Evolutionary conservation across 1,140 invertebrate genomes (phyloP), one percentile per base, ranked within the genome.

Genomic region (Portunus trituberculatus): DNA sequence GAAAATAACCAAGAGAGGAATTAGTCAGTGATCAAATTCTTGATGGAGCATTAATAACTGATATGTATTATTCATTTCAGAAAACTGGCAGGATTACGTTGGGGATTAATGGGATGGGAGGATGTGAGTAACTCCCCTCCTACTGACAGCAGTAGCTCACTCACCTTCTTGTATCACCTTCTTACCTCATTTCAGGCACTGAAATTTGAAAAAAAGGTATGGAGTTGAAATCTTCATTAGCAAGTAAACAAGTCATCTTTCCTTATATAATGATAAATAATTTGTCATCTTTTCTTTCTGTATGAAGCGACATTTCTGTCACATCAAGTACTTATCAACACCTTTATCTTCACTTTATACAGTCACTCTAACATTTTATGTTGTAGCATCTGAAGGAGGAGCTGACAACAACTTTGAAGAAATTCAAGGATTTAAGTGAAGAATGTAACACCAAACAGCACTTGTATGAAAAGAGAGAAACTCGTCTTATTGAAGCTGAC

Each of bases 101-200:
- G 92, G 92, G 86, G 83, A n/a, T 28, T 93, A 20, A 29, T 87
- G 45, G 92, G 92, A 14, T 93, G 92, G 92, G 92, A 48, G 29
- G 92, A 93, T 16, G 48, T 93, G 29, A 84, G 92, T 25, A 52
- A 29, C 14, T 31, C 28, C 7, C 92, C 92, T 83, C 92, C 92
- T 31, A 52, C 45, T 52, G 83, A 93, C 29, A 48, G 28, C 82
- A 93, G 92, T 20, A 93, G 92, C 46, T 84, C 92, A 1, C 48
- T 93, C 14, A 39, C 83, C n/a, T 93, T 93, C 52, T 6, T 84
- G 31, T 82, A 87, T 29, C 82, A 93, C 39, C 48, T 93, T 3
- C 82, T 93, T 2, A 84, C 76, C 45, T 52, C 29, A 28, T 83
- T 93, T 28, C 92, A 93, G 84, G 20, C 52, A 45, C 46, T 52